Base-by-base conservation (phyloP, 2,113 vertebrate species). In the Pseudonaja textilis region DNA sequence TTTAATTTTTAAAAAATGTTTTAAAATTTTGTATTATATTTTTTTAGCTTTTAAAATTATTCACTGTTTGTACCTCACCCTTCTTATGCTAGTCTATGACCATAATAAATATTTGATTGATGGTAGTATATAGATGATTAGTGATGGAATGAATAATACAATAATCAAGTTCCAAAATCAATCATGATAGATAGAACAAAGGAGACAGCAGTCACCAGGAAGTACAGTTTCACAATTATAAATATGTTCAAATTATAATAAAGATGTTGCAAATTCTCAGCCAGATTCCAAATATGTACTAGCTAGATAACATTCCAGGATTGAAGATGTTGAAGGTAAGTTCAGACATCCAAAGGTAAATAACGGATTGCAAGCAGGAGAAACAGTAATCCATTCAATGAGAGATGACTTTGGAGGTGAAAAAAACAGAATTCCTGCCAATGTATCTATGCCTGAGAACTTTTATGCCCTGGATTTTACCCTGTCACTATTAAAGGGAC, bases 361-460 rank as follows among this genome's bases (percentile, higher is more conserved):
- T 12, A 55, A 55, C 25, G 22, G 25, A 42, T 47, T 39, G 47
- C 26, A 57, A 25, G 26, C 57, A 39, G n/a, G 34, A 34, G 12
- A 50, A 54, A 25, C 52, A 69, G 34, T n/a, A 74, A 23, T n/a
- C 87, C 39, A 20, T 69, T 4, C 1, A 74, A 25, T 26, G 45
- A 14, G 45, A 10, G 45, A 64, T 64, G 29, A 23, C 54, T 59
- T 52, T 91, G 74, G 55, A 59, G 1, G 26, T 18, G 9, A 59
- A 81, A 34, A 54, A 12, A 55, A 18, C n/a, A 42, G 11, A 26
- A 42, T 56, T 91, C 25, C 11, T 52, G 39, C 4, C 45, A 52
- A 64, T 26, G 95, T 5, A 95, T 94, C 57, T 22, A 90, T 7
- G 29, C 59, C 85, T 59, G 89, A 90, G 91, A 74, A 89, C 18